Percentiles rank a stretch among this genome's conserved stretches.
These are phyloP conservation scores for Chaetophractus vellerosus DNA, from an alignment of 2,797 vertebrate species.

Conservation along the genomic window DNA sequence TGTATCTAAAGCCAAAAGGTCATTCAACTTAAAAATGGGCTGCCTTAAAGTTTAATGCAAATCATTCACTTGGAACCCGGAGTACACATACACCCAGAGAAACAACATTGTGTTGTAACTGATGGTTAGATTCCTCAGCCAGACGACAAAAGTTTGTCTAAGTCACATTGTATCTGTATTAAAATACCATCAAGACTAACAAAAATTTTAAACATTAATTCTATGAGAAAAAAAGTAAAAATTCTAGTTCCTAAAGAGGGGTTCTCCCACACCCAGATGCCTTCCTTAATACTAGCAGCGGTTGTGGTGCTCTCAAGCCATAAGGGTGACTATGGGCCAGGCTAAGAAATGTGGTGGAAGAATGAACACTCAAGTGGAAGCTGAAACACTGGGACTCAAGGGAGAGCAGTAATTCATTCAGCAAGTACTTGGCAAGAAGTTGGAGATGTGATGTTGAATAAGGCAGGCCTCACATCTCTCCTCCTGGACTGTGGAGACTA, in stretches of 20 bases:
- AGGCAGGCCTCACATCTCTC: not conserved
- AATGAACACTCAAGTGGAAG: not conserved
- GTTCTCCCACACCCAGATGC: accelerated
- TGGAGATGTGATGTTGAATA: not conserved
- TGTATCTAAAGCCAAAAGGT: not conserved
- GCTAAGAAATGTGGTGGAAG: not conserved
- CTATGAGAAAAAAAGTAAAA: not conserved
- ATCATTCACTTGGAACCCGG: not conserved
- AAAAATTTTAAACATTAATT: not conserved
- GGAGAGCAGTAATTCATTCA: not conserved
- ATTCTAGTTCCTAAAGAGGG: not conserved
- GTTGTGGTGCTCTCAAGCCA: not conserved
- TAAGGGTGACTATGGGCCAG: not conserved
- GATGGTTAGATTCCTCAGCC: not conserved
- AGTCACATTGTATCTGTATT: not conserved
- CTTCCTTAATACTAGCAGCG: not conserved
- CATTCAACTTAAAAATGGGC: not conserved
- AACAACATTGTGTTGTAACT: slow-evolving; percentile 21
- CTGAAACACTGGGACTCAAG: not conserved
- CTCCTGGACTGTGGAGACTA: not conserved
- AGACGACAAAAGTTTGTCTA: not conserved
- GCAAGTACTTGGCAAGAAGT: not conserved
- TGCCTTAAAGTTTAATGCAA: slow-evolving; percentile 42
- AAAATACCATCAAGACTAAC: not conserved
- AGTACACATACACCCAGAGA: slow-evolving; percentile 42